Evolutionary conservation across 2,888 invertebrate species (phyloP).

Genomic region (Arge pagana): DNA sequence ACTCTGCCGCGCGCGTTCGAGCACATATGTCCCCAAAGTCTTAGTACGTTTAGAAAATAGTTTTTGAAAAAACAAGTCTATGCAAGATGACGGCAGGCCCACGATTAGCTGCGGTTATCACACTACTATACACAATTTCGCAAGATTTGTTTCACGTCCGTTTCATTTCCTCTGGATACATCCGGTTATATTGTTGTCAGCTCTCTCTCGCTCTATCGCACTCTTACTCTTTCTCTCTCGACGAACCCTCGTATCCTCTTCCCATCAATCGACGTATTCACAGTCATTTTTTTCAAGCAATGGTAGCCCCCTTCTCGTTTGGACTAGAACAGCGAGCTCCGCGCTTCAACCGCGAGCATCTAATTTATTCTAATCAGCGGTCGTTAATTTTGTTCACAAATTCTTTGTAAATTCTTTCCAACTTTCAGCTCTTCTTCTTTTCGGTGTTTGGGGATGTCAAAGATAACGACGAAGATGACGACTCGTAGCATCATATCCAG

Average conservation of each 20-base stretch:
- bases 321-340: constrained; percentile 45
- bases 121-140: constrained; percentile 13
- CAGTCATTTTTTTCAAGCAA: neutral
- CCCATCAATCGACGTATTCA: no score
- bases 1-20: constrained; percentile 39
- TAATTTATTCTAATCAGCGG: no score
- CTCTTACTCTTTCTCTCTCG: neutral
- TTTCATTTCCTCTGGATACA: neutral
- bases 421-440: neutral
- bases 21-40: constrained; percentile 44
- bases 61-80: constrained; percentile 53
- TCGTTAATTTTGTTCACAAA: no score
- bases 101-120: constrained; percentile 22
- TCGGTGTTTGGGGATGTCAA: neutral
- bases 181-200: neutral
- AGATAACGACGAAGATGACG: no score
- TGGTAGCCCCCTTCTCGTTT: constrained; percentile 5
- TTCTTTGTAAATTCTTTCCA: constrained; percentile 15
- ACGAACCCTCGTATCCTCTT: no score
- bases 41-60: constrained; percentile 56
- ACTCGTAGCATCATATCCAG: constrained; percentile 37
- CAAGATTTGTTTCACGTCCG: neutral
- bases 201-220: neutral
- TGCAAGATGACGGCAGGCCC: constrained; percentile 50
- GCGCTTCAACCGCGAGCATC: constrained; percentile 26